These are phyloP conservation scores for Planococcus citri DNA, from an alignment of 1,140 invertebrate genomes.

Conservation along the genomic window DNA sequence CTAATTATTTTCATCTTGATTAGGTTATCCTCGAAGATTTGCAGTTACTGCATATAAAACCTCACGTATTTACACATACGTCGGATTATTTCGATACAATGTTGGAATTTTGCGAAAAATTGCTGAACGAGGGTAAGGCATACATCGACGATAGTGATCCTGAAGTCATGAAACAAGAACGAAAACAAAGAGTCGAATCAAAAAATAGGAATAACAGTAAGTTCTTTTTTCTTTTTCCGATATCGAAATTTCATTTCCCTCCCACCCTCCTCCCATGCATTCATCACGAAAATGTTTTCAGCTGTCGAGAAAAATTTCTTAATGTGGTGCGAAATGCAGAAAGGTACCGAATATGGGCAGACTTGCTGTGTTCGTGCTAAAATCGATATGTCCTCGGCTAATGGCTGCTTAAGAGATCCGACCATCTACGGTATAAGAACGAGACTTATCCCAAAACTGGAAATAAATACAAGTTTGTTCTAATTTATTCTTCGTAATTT, in stretches of 20 bases:
- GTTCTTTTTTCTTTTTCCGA: conserved; percentile 28
- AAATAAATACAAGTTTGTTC: conserved; percentile 86
- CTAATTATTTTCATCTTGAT: neutral
- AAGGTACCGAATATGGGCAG: conserved; percentile 61
- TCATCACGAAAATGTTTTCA: too few species aligned
- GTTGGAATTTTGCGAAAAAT: conserved; percentile 71
- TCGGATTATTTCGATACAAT: conserved; percentile 95
- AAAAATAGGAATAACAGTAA: conserved; percentile 73
- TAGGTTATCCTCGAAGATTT: conserved; percentile 91
- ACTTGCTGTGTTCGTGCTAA: conserved; percentile 91
- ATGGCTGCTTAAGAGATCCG: conserved; percentile 97
- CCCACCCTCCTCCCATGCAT: too few species aligned
- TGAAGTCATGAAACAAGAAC: conserved; percentile 86
- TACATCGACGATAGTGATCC: conserved; percentile 95
- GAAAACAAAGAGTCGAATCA: conserved; percentile 80
- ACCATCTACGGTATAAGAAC: conserved; percentile 98
- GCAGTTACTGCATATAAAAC: conserved; percentile 77
- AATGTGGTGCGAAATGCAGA: conserved; percentile 93
- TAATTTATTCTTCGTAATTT: neutral
- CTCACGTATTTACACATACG: conserved; percentile 87
- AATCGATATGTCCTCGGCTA: conserved; percentile 92
- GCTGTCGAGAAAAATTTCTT: conserved; percentile 74
- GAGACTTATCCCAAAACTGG: conserved; percentile 88
- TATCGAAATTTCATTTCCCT: conserved; percentile 25
- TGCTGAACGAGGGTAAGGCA: conserved; percentile 78